Percentiles rank a stretch among this genome's conserved stretches.
phyloP scores from a whole-genome alignment of 1,140 invertebrate species.

The Platorchestia sp. region DNA sequence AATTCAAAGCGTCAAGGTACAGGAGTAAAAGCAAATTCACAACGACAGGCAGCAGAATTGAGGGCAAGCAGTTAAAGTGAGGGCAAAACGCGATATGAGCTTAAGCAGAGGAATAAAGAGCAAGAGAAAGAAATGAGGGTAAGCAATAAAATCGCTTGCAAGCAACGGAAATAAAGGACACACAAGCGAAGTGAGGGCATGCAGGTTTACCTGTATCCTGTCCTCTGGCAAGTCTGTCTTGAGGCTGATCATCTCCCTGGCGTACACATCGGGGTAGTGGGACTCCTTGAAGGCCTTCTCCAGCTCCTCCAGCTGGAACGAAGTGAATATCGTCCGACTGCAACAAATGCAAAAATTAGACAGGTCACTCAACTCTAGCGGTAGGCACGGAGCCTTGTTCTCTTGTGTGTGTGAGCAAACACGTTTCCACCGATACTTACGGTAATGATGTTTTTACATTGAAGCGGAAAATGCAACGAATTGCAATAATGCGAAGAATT shows the following conservation, averaged over 20 bases:
- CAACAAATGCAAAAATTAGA: slow-evolving; percentile 33
- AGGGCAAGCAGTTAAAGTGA: background rate
- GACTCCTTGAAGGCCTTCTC: slow-evolving; percentile 99
- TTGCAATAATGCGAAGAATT: too few relatives aligned
- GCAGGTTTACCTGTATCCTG: slow-evolving; percentile 90
- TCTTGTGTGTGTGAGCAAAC: too few relatives aligned
- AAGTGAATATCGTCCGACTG: slow-evolving; percentile 68
- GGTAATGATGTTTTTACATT: too few relatives aligned
- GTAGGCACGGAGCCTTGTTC: too few relatives aligned
- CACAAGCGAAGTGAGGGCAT: background rate
- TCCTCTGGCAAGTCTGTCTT: slow-evolving; percentile 99
- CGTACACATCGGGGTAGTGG: slow-evolving; percentile 98
- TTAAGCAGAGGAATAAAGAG: too few relatives aligned
- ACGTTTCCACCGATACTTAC: too few relatives aligned
- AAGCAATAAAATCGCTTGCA: background rate
- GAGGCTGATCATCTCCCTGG: slow-evolving; percentile 95
- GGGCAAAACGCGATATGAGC: background rate
- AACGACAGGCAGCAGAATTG: background rate
- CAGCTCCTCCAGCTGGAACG: slow-evolving; percentile 78
- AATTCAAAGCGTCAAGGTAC: background rate
- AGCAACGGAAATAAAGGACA: background rate
- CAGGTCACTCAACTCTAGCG: background rate
- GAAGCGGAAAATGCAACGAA: too few relatives aligned
- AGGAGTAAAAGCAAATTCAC: background rate
- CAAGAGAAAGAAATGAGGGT: background rate